Evolutionary conservation across 1,140 invertebrate species (phyloP), one percentile per base, ranked within the genome.

Genomic region (Drosophila simulans): DNA sequence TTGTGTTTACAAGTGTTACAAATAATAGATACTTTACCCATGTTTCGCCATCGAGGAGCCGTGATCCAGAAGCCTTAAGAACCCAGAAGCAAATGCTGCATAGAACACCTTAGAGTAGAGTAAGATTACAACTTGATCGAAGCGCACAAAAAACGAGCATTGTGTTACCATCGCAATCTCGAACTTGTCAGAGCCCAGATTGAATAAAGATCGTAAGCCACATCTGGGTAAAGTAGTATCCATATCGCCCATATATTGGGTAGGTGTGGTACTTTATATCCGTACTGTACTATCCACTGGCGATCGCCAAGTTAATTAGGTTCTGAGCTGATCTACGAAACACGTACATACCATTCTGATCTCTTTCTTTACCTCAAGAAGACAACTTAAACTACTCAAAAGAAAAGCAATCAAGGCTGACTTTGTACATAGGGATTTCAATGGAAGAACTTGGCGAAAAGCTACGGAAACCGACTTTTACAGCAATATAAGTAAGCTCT

Each of bases 391-490:
- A 59, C 45, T 66, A 79, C 79, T 79, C 60, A 77, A 82, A 77
- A 83, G 65, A 76, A 71, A 88, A 83, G 83, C 83, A 88, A 88
- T 88, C 80, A 88, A 88, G 83, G 85, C 83, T 88, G 83, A 88
- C 83, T 88, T 88, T 88, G 83, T 88, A 88, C 71, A 88, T 88
- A 88, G 45, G 83, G 76, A 89, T 88, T 88, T 88, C 83, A 89
- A 86, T 57, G 31, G 27, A 71, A 49, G 51, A 83, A 73, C 76
- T 86, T 72, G 72, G 60, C 34, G 53, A 72, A 49, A 49, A 62
- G 62, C 78, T 70, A 72, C 40, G 64, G 37, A 53, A 79, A 80
- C 56, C 59, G 73, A 80, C 59, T 69, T 80, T 80, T 81, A 81
- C 60, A 71, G 77, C 64, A 80, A 80, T 62, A 82, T 82, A 57